These are phyloP conservation scores for Yponomeuta plumbellus DNA, from an alignment of 2,888 invertebrate genomes.

Conservation along the genomic window DNA sequence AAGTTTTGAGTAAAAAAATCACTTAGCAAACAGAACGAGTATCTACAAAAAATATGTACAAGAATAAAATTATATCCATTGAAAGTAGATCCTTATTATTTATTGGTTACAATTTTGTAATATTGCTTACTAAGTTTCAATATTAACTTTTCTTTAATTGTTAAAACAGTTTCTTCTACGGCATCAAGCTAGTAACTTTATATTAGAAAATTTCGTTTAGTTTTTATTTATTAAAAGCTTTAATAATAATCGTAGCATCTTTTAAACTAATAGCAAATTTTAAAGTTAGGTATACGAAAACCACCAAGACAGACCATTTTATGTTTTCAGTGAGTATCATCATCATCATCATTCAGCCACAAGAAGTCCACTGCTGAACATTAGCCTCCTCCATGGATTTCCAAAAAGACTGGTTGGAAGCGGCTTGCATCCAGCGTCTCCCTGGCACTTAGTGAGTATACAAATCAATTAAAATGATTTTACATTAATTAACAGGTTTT, in stretches of 20 bases:
- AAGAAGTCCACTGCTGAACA: too few relatives aligned
- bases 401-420: too few relatives aligned
- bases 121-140: slow-evolving; percentile 2
- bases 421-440: too few relatives aligned
- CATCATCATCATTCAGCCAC: too few relatives aligned
- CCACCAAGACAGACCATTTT: not conserved
- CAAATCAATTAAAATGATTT: not conserved
- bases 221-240: not conserved
- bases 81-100: slow-evolving; percentile 19
- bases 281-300: too few relatives aligned
- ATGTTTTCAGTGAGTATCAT: not conserved
- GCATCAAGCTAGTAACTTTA: slow-evolving; percentile 1
- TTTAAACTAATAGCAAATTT: not conserved
- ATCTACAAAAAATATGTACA: not conserved
- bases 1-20: not conserved
- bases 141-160: not conserved
- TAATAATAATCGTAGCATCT: not conserved
- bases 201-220: not conserved
- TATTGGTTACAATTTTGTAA: not conserved
- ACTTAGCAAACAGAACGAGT: not conserved
- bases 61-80: not conserved
- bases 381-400: too few relatives aligned
- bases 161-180: slow-evolving; percentile 7
- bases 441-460: not conserved
- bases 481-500: too few relatives aligned